A percentile compares a stretch with the other conserved stretches of the same genome.
phyloP scores from a whole-genome alignment of 2,888 invertebrate species.

The Eupithecia tripunctaria region DNA sequence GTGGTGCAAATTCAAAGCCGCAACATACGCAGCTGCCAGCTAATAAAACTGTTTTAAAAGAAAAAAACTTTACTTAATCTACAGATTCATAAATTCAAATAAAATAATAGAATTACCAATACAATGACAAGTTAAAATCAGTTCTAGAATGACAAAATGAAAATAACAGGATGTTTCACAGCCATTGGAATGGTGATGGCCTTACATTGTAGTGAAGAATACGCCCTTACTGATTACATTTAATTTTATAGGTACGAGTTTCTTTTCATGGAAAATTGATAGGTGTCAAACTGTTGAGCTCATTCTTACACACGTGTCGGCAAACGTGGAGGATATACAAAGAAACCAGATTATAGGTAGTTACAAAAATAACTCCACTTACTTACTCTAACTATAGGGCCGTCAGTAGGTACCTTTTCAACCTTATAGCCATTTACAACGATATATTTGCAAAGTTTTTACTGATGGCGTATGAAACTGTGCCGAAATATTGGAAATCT shows the following conservation, averaged over 20 bases:
- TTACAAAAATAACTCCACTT: neutral
- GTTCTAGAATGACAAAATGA: neutral
- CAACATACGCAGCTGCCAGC: too few species aligned
- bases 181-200: neutral
- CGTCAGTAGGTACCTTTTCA: too few species aligned
- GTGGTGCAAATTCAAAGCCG: too few species aligned
- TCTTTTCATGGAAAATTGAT: constrained; percentile 2
- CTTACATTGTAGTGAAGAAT: neutral
- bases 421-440: too few species aligned
- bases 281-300: neutral
- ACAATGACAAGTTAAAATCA: neutral
- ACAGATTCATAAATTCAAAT: neutral
- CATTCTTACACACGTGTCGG: neutral
- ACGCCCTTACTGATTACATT: neutral
- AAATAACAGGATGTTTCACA: neutral
- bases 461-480: too few species aligned
- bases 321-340: neutral
- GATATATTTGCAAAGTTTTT: too few species aligned
- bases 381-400: too few species aligned
- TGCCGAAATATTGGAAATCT: too few species aligned
- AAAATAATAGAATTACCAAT: too few species aligned
- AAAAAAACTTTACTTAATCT: neutral
- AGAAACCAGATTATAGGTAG: neutral
- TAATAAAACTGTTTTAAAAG: too few species aligned
- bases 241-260: neutral